Base-by-base conservation (phyloP, 2,888 invertebrate genomes). In the Cheilosia urbana region DNA sequence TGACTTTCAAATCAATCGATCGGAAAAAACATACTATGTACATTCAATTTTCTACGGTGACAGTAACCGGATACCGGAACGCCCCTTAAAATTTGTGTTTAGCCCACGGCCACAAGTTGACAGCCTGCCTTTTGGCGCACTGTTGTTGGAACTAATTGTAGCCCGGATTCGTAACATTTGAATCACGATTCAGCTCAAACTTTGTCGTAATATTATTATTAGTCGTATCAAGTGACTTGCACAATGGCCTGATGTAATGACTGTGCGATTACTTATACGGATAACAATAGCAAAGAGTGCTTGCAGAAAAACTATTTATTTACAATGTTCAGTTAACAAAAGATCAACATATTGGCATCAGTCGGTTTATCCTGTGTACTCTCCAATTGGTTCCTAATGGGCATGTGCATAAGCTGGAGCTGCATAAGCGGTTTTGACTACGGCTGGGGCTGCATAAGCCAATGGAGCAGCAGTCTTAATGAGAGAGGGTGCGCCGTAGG, bases 381-480 rank as follows among this genome's bases (percentile, higher is more conserved):
- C 51, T 69, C 69, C 68, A 63, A 45, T 79, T 79, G 30, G 63
- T 51, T 53, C 69, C 63, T 79, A 84, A 62, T 79, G 83, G 45
- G 76, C 81, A 71, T 89, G 89, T n/a, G 88, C 89, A 73, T 71
- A 76, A 71, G 89, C 88, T 30, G 90, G 88, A 24, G 90, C 85
- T n/a, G 87, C 87, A 13, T 76, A 75, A 21, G 88, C 66, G n/a
- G 58, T 57, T 15, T 88, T 80, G 9, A 85, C 81, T 9, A 77
- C 45, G 45, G 75, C 53, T 69, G 81, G 85, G 65, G 87, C 30
- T 1, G 88, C 34, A 65, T 89, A 88, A 6, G 88, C 88, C 49
- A 88, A 75, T 11, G 88, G 87, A 24, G 88, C 88, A 24, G 24
- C 24, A 24, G 60, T 57, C n/a, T 88, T 80, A 7, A 76, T 11